Base-by-base conservation (phyloP, 1,140 invertebrate genomes). In the Habropoda laboriosa region DNA sequence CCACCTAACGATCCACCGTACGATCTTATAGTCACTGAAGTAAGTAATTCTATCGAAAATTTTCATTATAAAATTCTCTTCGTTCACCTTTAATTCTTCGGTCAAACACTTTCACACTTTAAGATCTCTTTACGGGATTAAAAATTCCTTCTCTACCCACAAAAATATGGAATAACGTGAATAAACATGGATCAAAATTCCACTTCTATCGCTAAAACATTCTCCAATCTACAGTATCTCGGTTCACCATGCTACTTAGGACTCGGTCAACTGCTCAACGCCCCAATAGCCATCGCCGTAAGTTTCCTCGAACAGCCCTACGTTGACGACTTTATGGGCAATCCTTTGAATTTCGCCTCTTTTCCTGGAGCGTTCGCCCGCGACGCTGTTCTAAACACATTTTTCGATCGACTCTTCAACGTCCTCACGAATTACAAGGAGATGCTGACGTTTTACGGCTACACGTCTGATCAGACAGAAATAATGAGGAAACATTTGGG, bases 301-400 rank as follows among this genome's bases (percentile, higher is more conserved):
- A 94, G 95, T 6, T 93, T 93, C 55, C 93, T 94, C 6, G 92
- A 94, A 7, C 91, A 94, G 77, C 94, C 94, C 0, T 95, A 94
- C 94, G 91, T 94, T 3, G 94, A 95, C 53, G 94, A 94, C 38
- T 93, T 95, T 79, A 90, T 95, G 32, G 95, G 93, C 0, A 95
- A 95, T 87, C 94, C 95, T 0, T 93, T 94, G 38, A 94, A 94
- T 53, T 92, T 94, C 0, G 93, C 95, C 0, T 94, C 94, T 78
- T 93, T 95, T 45, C 94, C 95, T 0, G 93, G 94, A 12, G 94
- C 93, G 60, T 93, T 95, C 85, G 86, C 94, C n/a, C 88, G 92
- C 0, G 94, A 93, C 58, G 92, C 93, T 0, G 92, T 94, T 68
- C 85, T 92, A 6, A 94, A 95, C 94, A 93, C 86, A n/a, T 94